Base-by-base conservation (phyloP, 2,888 invertebrate genomes). In the Andrena bicolor region DNA sequence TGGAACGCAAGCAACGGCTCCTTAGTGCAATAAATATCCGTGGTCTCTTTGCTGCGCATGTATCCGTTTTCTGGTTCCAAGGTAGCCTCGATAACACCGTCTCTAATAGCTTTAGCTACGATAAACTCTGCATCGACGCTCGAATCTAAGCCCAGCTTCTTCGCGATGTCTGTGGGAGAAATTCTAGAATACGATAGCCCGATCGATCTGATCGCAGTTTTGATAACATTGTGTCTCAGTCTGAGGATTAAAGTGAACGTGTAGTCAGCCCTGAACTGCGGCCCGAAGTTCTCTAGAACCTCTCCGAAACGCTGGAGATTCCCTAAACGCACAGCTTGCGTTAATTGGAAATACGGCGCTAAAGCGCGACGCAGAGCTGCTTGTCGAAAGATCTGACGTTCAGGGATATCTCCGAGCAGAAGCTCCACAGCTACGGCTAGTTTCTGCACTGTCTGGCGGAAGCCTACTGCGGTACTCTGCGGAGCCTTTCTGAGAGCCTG, bases 51-150 rank as follows among this genome's bases (percentile, higher is more conserved):
- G 93, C 99, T 99, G 87, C 99, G 97, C 97, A 99, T 99, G 92
- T 97, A 99, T 13, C 98, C 98, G 91, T 97, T 97, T 93, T 98
- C 98, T 28, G 99, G 99, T 94, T 99, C 98, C 84, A 99, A 95
- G 0, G 97, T 98, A 0, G 99, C 99, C 94, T 99, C 99, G 93
- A 99, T 99, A 1, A 99, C 99, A 73, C 99, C 99, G 95, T 99
- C 99, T 65, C 99, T 96, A 85, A 99, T 99, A 1, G 98, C 98
- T 95, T 99, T 99, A 0, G 99, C 98, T 0, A 99, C 99, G 93
- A 99, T 99, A 92, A 99, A 99, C 94, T 99, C 99, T 0, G 99
- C 99, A 96, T 99, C 99, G 93, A 99, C 99, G 1, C 98, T 97
- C 0, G 98, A 99, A 93, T 99, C 99, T 65, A 99, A 95, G 51